Percentiles rank a stretch among this genome's conserved stretches.
phyloP scores from a whole-genome alignment of 37 sponge, comb jelly and placozoan genomes.

The Axinella damicornis region DNA sequence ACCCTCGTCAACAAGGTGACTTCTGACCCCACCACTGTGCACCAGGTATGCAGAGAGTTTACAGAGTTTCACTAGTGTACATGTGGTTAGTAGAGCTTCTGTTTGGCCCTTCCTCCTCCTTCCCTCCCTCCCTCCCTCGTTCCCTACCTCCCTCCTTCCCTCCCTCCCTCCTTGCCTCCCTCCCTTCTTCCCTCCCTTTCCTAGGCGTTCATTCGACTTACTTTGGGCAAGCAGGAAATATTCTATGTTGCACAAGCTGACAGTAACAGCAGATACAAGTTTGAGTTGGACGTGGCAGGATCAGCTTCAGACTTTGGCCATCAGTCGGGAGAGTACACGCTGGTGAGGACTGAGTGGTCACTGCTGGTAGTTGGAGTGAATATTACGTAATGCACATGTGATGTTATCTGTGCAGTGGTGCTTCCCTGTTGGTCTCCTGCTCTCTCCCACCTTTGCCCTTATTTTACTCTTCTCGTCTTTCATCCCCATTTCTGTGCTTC shows the following conservation, averaged over 20 bases:
- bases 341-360: slow-evolving; percentile 25
- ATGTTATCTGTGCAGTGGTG: not conserved
- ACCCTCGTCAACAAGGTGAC: slow-evolving; percentile 33
- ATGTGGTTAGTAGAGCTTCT: too few species aligned
- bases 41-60: slow-evolving; percentile 71
- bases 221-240: slow-evolving; percentile 60
- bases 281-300: slow-evolving; percentile 70
- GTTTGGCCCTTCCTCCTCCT: too few species aligned
- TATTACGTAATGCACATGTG: not conserved
- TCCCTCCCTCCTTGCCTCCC: not conserved
- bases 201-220: slow-evolving; percentile 84
- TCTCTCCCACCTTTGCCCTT: too few species aligned
- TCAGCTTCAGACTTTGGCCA: slow-evolving; percentile 50
- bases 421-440: too few species aligned
- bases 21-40: slow-evolving; percentile 34
- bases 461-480: slow-evolving; percentile 6
- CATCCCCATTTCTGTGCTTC: not conserved
- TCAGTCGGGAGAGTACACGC: slow-evolving; percentile 41
- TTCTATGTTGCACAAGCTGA: slow-evolving; percentile 84
- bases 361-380: not conserved
- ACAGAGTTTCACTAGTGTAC: too few species aligned
- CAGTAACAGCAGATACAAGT: slow-evolving; percentile 49
- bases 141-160: not conserved
- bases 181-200: not conserved
- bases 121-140: not conserved